These are phyloP conservation scores for Xenentodon cancila DNA, from an alignment of 2,797 vertebrate species.

Conservation along the genomic window DNA sequence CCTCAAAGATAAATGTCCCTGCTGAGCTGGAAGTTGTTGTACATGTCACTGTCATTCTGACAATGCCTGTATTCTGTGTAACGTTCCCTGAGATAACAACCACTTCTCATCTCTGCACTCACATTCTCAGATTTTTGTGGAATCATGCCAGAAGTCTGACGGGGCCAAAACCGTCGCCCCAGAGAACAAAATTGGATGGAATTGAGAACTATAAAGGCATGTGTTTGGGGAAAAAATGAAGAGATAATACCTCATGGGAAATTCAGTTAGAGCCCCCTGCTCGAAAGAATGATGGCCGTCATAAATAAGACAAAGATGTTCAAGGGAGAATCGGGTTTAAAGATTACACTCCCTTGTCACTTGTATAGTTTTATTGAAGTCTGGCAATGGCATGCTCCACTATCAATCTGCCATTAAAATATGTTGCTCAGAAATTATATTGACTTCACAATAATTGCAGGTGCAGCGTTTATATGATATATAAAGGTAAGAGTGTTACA, in stretches of 20 bases:
- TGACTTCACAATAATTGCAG: no score
- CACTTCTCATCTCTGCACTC: conserved; percentile 48
- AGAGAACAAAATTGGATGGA: conserved; percentile 54
- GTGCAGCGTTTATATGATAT: no score
- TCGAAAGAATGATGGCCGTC: conserved; percentile 52
- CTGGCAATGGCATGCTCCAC: neutral
- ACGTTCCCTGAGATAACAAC: conserved; percentile 56
- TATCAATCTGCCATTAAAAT: conserved; percentile 11
- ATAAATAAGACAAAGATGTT: conserved; percentile 48
- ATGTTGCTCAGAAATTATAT: neutral
- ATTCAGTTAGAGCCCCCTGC: conserved; percentile 50
- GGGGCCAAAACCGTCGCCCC: conserved; percentile 58
- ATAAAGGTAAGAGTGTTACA: no score
- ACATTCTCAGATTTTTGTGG: conserved; percentile 59
- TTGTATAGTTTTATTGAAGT: conserved; percentile 24
- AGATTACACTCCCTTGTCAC: conserved; percentile 25
- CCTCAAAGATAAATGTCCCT: conserved; percentile 62
- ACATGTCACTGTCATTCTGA: conserved; percentile 33
- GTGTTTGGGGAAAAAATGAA: conserved; percentile 68
- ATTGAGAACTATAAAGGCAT: conserved; percentile 64
- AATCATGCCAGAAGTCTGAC: conserved; percentile 51
- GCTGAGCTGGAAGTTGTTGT: conserved; percentile 51
- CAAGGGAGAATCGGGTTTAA: conserved; percentile 33
- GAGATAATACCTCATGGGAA: conserved; percentile 58
- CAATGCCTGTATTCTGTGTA: conserved; percentile 45